phyloP scores from a whole-genome alignment of 2,113 vertebrate species.

The Cheilinus undulatus region DNA sequence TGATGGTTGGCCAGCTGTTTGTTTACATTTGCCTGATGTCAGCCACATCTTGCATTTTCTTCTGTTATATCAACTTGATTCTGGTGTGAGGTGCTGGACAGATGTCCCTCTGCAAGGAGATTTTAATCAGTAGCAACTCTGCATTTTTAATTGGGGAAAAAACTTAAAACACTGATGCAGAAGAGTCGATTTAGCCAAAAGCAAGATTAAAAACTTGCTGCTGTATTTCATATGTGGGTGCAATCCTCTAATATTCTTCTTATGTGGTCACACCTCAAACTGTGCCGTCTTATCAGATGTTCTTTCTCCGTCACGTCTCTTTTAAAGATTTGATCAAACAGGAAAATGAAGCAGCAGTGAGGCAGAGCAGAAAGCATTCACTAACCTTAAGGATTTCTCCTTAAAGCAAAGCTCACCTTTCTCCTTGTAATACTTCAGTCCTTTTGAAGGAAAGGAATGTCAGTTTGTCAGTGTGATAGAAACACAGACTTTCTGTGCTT shows the following conservation, averaged over 20 bases:
- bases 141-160: not conserved
- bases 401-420: constrained; percentile 10
- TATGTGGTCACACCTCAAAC: not conserved
- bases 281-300: not conserved
- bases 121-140: not conserved
- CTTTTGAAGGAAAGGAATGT: not conserved
- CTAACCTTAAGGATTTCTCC: not conserved
- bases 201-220: not conserved
- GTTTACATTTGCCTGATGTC: not conserved
- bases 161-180: not conserved
- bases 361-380: not conserved
- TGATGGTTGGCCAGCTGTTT: too few species aligned
- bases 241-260: constrained; percentile 1
- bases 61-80: too few species aligned
- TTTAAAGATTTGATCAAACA: not conserved
- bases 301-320: not conserved
- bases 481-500: not conserved
- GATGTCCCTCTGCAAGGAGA: not conserved
- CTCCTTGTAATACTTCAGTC: not conserved
- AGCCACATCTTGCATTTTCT: too few species aligned
- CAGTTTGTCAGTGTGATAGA: not conserved
- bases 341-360: not conserved
- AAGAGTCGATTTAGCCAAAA: not conserved
- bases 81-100: too few species aligned
- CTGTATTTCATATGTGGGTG: not conserved